Conservation (phyloP, 2,797 vertebrate species). For the Megaceryle alcyon region DNA sequence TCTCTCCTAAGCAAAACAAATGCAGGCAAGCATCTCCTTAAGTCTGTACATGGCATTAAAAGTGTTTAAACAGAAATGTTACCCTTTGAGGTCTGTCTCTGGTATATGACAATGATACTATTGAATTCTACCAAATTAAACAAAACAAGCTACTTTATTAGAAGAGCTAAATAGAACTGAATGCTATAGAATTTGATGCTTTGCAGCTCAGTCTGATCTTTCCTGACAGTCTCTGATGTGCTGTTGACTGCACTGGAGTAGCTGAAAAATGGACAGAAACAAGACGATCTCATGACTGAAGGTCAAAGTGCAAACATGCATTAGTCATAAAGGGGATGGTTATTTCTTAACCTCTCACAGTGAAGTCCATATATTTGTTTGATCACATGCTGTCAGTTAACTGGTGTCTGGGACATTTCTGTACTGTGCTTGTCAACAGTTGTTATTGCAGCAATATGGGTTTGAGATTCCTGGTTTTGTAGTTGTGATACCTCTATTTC, state of each 20-base stretch:
- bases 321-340: not conserved
- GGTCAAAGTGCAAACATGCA: not conserved
- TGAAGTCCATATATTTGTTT: not conserved
- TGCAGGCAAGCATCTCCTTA: not conserved
- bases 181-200: not conserved
- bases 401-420: not conserved
- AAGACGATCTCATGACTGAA: not conserved
- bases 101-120: not conserved
- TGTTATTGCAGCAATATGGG: not conserved
- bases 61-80: not conserved
- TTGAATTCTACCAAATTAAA: constrained; percentile 22
- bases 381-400: not conserved
- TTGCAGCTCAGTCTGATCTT: not conserved
- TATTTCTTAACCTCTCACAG: not conserved
- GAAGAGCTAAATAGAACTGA: not conserved
- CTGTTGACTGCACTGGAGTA: not conserved
- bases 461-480: not conserved
- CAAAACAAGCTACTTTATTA: not conserved
- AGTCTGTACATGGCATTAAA: not conserved
- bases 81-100: not conserved
- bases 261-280: not conserved
- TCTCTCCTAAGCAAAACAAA: not conserved
- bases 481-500: not conserved
- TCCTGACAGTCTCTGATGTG: not conserved
- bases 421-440: not conserved